Base-by-base conservation (phyloP, 2,797 vertebrate species). In the Enteromius paludinosus region DNA sequence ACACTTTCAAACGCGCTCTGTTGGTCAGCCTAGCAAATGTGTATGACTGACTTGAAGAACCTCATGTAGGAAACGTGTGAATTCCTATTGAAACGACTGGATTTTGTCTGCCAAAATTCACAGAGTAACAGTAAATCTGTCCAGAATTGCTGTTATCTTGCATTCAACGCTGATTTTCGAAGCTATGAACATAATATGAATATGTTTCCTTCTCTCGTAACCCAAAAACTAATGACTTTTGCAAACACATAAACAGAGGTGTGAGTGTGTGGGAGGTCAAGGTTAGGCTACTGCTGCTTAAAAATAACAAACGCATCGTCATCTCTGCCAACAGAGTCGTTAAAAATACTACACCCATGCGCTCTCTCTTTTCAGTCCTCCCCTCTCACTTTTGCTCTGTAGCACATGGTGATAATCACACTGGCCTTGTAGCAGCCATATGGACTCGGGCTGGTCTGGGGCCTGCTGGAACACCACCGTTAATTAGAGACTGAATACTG, bases 401-500 rank as follows among this genome's bases (percentile, higher is more conserved):
- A 94, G 95, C 92, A 91, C 92, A 91, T 90, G 86, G 87, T 93
- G 94, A 93, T 95, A 94, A 95, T 93, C 93, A 90, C 92, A 90
- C 90, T 59, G 91, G 94, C 94, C 92, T 90, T 91, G 91, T 93
- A 95, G 92, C 90, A 93, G 94, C 94, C 96, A 95, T 95, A 95
- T 95, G 95, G 96, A 96, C 92, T 91, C 88, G 91, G 92, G 94
- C 92, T 75, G 91, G 92, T 93, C 87, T 91, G 93, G 92, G 91
- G 91, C 91, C 92, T 86, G 88, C 92, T 92, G 92, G 92, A 96
- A 95, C 95, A 96, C 96, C 96, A 93, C 95, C 95, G 95, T 94
- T 97, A 96, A 97, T 97, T 96, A 97, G 95, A 93, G 95, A 93
- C 94, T 92, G 91, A 92, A 93, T 95, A 94, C 94, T 92, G 90